phyloP scores from a whole-genome alignment of 2,888 invertebrate species.

The Ectemnius lituratus region DNA sequence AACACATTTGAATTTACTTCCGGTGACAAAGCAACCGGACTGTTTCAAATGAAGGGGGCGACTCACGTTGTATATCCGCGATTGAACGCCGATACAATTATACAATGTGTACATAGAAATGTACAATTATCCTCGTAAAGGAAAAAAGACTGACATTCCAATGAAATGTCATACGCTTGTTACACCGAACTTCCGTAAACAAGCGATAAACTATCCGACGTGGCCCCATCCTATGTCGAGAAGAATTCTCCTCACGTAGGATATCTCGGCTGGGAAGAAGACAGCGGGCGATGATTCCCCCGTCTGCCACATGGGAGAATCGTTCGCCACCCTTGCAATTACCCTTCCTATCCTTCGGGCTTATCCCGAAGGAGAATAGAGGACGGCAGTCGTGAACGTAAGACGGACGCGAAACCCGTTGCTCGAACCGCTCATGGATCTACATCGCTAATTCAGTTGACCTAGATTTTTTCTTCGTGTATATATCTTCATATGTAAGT shows the following conservation, averaged over 20 bases:
- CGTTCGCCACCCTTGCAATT: no score
- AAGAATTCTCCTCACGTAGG: slow-evolving; percentile 26
- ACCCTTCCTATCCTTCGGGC: slow-evolving; percentile 3
- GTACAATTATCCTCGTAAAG: slow-evolving; percentile 7
- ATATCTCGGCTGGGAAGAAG: slow-evolving; percentile 17
- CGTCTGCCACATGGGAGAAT: not conserved
- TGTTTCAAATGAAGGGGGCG: not conserved
- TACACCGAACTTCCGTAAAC: slow-evolving; percentile 25
- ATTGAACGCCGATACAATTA: not conserved
- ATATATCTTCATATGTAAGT: no score
- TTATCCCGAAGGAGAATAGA: not conserved
- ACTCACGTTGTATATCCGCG: slow-evolving; percentile 2
- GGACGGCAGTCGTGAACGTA: slow-evolving; percentile 9
- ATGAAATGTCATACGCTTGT: not conserved
- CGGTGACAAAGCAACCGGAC: no score
- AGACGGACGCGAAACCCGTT: slow-evolving; percentile 11
- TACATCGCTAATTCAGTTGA: slow-evolving; percentile 28
- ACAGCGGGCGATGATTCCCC: slow-evolving; percentile 1
- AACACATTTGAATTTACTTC: no score
- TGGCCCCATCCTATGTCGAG: slow-evolving; percentile 25
- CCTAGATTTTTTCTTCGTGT: slow-evolving; percentile 18
- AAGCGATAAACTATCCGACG: slow-evolving; percentile 44
- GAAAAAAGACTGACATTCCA: not conserved
- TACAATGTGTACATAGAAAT: not conserved
- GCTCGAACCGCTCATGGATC: slow-evolving; percentile 29